Percentiles rank a stretch among this genome's conserved stretches.
These are phyloP conservation scores for Gallirallus australis DNA, from an alignment of 2,797 vertebrate genomes.

Conservation along the genomic window DNA sequence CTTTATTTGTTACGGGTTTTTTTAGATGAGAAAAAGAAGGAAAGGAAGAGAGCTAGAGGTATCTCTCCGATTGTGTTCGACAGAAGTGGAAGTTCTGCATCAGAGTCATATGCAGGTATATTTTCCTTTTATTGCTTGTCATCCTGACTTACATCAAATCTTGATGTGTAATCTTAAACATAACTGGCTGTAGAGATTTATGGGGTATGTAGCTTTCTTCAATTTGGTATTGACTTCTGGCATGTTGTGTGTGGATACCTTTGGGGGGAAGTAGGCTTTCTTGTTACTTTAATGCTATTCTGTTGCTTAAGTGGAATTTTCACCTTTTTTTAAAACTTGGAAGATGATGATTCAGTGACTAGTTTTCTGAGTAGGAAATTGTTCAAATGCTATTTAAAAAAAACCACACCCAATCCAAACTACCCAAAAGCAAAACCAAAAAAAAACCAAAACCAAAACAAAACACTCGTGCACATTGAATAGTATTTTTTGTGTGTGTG, in stretches of 20 bases:
- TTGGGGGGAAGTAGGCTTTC: conserved; percentile 75
- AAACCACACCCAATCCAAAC: conserved; percentile 65
- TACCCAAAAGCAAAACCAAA: conserved; percentile 50
- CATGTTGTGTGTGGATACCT: conserved; percentile 82
- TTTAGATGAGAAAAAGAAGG: conserved; percentile 89
- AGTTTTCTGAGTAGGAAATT: conserved; percentile 85
- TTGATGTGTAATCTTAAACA: conserved; percentile 48
- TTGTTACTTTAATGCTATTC: conserved; percentile 81
- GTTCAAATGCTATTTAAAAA: conserved; percentile 62
- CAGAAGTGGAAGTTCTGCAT: conserved; percentile 92
- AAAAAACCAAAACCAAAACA: conserved; percentile 54
- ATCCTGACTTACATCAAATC: conserved; percentile 14
- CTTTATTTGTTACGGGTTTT: conserved; percentile 33
- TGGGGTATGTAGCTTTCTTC: conserved; percentile 70
- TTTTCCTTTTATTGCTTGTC: conserved; percentile 48
- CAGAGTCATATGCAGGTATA: conserved; percentile 91
- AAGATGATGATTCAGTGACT: conserved; percentile 87
- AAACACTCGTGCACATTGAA: conserved; percentile 83
- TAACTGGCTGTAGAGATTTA: conserved; percentile 63
- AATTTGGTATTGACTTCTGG: conserved; percentile 76
- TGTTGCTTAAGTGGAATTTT: conserved; percentile 84
- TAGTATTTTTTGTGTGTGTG: conserved; percentile 81
- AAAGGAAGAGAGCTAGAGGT: conserved; percentile 88
- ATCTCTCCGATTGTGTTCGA: conserved; percentile 92
- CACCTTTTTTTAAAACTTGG: conserved; percentile 77